Base-by-base conservation (phyloP, 2,888 invertebrate genomes). In the Hyppa rectilinea region DNA sequence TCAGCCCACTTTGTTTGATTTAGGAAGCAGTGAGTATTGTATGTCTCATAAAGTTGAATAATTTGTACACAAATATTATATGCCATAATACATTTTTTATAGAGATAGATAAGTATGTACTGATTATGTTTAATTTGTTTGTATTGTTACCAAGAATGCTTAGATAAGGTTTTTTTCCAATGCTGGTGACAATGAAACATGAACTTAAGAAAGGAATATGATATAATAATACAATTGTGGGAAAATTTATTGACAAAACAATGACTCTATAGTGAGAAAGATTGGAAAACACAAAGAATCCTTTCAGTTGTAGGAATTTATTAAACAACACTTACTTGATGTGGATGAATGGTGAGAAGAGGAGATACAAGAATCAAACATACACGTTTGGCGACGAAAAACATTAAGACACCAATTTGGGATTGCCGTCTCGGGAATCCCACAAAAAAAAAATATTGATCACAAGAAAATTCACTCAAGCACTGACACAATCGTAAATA, bases 401-500 rank as follows among this genome's bases (percentile, higher is more conserved):
- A 52, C 62, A 72, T 36, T 20, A 20, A 38, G 38, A 43, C 23
- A 75, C n/a, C 26, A 60, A 52, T 34, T 55, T 65, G 26, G 14
- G 58, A 49, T 26, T 14, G 10, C 17, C 12, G 14, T 29, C 0
- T 49, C 38, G 14, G 40, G 36, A 75, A 63, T 56, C 43, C 43
- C 60, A 67, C 52, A 29, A 53, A 60, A 52, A 56, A 60, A n/a
- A n/a, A 61, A 23, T 1, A 40, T 65, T 43, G 10, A 40, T 62
- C 52, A 62, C 56, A 68, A 60, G 49, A 26, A 56, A 75, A 68
- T 67, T 49, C 40, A 70, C 80, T 65, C 66, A 45, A 58, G 36
- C 77, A 74, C 70, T 59, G 38, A 36, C 58, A 72, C 49, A 55
- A 69, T 71, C 64, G 52, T 82, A 63, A 80, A 74, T 75, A 75